phyloP scores from a whole-genome alignment of 2,888 invertebrate species.

The Xestia xanthographa region DNA sequence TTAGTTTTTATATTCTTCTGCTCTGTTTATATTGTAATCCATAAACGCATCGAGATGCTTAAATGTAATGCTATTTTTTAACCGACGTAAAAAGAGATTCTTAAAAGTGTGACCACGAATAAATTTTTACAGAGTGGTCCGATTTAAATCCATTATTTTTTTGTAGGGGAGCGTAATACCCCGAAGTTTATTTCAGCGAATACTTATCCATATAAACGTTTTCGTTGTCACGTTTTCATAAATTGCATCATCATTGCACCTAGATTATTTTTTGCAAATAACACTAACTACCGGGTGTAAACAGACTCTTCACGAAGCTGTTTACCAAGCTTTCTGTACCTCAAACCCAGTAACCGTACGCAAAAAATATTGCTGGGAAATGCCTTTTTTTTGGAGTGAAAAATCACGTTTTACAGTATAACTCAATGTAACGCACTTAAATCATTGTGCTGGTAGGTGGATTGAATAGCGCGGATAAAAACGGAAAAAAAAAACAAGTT shows the following conservation, averaged over 20 bases:
- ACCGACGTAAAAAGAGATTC: background rate
- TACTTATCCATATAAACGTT: background rate
- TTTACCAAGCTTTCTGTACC: too few relatives aligned
- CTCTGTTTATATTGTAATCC: conserved; percentile 18
- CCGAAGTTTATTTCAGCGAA: background rate
- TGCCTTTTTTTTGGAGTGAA: too few relatives aligned
- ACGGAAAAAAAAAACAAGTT: too few relatives aligned
- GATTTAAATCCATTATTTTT: background rate
- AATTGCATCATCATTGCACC: background rate
- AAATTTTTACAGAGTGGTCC: background rate
- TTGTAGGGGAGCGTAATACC: background rate
- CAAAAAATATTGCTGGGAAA: too few relatives aligned
- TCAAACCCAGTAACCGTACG: too few relatives aligned
- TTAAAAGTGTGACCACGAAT: background rate
- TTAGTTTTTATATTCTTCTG: conserved; percentile 37
- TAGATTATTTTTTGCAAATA: background rate
- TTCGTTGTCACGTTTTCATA: background rate
- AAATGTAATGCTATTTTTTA: background rate
- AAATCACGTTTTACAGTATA: too few relatives aligned
- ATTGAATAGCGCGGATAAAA: too few relatives aligned
- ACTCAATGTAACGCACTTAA: too few relatives aligned
- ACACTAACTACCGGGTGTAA: too few relatives aligned
- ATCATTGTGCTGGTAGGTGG: too few relatives aligned
- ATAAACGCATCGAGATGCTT: background rate
- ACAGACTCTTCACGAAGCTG: too few relatives aligned